phyloP scores from a whole-genome alignment of 2,113 vertebrate genomes.

The Rousettus leschenaultii region DNA sequence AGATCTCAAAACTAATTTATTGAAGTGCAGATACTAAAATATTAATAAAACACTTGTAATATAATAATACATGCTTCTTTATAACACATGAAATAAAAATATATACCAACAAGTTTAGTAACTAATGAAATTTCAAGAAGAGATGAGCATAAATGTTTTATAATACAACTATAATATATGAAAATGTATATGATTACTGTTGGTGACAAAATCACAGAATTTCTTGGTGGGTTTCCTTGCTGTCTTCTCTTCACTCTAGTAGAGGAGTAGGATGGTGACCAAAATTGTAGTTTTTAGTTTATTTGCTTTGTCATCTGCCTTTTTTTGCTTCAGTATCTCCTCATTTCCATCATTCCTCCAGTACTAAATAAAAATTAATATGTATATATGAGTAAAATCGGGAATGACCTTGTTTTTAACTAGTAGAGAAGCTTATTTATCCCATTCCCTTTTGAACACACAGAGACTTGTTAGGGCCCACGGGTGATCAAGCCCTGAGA shows the following conservation, averaged over 20 bases:
- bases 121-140: not conserved
- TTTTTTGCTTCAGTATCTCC: not conserved
- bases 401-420: not conserved
- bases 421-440: not conserved
- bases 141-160: not conserved
- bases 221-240: not conserved
- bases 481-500: not conserved
- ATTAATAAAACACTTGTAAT: not conserved
- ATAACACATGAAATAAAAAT: not conserved
- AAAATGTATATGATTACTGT: slow-evolving; percentile 22
- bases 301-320: not conserved
- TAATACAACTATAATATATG: not conserved
- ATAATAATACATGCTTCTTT: not conserved
- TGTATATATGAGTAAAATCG: slow-evolving; percentile 5
- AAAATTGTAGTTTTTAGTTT: not conserved
- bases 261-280: not conserved
- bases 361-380: not conserved
- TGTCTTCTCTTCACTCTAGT: not conserved
- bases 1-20: not conserved
- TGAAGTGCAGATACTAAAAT: slow-evolving; percentile 34
- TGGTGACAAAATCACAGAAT: not conserved
- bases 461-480: not conserved
- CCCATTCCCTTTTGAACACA: not conserved
- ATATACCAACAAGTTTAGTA: not conserved
- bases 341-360: not conserved